These are phyloP conservation scores for Argentina silus DNA, from an alignment of 2,797 vertebrate genomes.

Conservation along the genomic window DNA sequence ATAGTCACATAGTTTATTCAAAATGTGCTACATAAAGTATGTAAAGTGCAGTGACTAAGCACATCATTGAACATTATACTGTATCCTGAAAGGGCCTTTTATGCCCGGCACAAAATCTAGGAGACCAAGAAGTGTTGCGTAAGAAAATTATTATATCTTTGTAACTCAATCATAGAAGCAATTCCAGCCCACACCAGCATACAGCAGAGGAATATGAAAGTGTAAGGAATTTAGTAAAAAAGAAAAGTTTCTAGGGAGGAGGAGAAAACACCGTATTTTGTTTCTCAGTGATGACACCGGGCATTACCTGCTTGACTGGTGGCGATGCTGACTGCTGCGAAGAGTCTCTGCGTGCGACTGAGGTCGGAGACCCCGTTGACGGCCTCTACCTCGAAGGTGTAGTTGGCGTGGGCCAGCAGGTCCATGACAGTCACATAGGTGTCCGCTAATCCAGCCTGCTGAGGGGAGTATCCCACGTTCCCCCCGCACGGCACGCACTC, in stretches of 20 bases:
- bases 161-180: not conserved
- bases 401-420: slow-evolving; percentile 96
- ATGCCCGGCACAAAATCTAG: not conserved
- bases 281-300: not conserved
- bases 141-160: slow-evolving; percentile 1
- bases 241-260: not conserved
- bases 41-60: not conserved
- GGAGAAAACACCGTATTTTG: not conserved
- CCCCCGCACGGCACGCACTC: slow-evolving; percentile 93
- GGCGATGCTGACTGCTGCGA: slow-evolving; percentile 93
- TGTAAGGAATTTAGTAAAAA: slow-evolving; percentile 8
- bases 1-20: not conserved
- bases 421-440: slow-evolving; percentile 92
- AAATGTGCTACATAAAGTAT: not conserved
- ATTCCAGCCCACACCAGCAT: not conserved
- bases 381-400: slow-evolving; percentile 98
- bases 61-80: not conserved
- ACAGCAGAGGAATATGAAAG: not conserved
- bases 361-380: slow-evolving; percentile 97
- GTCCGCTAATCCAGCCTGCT: slow-evolving; percentile 93
- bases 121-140: not conserved
- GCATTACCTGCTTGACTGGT: slow-evolving; percentile 95
- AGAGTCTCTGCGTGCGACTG: slow-evolving; percentile 95
- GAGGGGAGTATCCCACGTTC: slow-evolving; percentile 90
- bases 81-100: not conserved